Evolutionary conservation across 2,797 vertebrate genomes (phyloP).

Genomic region (Danio tinwini): DNA sequence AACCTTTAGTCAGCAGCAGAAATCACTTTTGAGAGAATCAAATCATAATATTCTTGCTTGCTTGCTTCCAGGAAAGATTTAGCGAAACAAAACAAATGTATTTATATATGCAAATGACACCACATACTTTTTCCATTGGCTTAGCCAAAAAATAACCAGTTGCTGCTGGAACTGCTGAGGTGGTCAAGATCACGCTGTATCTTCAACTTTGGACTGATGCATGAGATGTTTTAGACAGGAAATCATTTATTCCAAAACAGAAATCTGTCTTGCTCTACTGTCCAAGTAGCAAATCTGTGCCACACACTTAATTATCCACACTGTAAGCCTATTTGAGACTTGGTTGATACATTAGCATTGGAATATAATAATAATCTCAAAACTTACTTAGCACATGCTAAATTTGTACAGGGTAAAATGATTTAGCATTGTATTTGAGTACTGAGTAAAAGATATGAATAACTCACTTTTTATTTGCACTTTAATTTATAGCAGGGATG

Average conservation of each 20-base stretch:
- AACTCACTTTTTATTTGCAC: too few species aligned
- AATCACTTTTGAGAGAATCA: background rate
- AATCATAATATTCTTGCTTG: background rate
- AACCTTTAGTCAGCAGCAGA: background rate
- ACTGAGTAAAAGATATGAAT: too few species aligned
- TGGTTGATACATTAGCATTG: background rate
- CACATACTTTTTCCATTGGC: background rate
- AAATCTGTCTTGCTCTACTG: background rate
- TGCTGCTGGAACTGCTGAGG: background rate
- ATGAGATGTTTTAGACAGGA: background rate
- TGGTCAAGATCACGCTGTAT: background rate
- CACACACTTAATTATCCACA: background rate
- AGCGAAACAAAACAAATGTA: background rate
- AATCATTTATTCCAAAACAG: background rate
- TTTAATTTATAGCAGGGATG: too few species aligned
- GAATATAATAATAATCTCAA: too few species aligned
- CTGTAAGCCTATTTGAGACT: background rate
- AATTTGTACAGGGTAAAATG: too few species aligned
- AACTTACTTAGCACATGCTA: too few species aligned
- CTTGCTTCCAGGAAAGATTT: conserved; percentile 3
- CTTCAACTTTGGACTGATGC: background rate
- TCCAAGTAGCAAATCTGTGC: background rate
- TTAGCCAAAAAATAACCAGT: background rate
- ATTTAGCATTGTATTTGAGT: too few species aligned
- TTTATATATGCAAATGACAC: background rate